phyloP scores from a whole-genome alignment of 2,888 invertebrate species.

The Lycia hirtaria region DNA sequence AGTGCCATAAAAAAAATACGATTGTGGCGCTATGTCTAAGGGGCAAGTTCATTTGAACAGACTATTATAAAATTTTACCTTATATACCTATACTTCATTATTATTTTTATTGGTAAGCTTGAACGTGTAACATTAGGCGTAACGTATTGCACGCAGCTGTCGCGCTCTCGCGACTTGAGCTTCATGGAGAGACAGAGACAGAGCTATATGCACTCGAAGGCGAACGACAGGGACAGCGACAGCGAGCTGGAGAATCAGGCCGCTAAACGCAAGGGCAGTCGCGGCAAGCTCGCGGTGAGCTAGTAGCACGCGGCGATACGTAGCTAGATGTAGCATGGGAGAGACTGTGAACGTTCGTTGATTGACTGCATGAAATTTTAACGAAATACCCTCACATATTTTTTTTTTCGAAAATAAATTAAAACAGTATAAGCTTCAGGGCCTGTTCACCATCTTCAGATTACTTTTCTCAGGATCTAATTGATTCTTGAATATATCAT shows the following conservation, averaged over 20 bases:
- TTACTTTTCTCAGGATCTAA: no score
- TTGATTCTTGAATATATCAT: no score
- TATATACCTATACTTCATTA: conserved; percentile 6
- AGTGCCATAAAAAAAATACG: no score
- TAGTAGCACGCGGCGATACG: conserved; percentile 77
- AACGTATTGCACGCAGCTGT: conserved; percentile 80
- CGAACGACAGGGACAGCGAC: conserved; percentile 91
- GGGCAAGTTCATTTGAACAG: no score
- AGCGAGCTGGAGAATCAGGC: conserved; percentile 90
- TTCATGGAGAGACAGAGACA: conserved; percentile 83
- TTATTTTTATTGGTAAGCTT: conserved; percentile 45
- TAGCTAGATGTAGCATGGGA: conserved; percentile 46
- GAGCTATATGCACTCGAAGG: conserved; percentile 82
- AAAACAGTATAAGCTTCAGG: background rate
- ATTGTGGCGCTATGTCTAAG: no score
- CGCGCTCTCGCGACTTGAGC: conserved; percentile 79
- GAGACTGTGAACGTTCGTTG: conserved; percentile 46
- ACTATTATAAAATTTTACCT: conserved; percentile 6
- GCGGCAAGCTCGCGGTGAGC: conserved; percentile 90
- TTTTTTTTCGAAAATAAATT: background rate
- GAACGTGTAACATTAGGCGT: conserved; percentile 54
- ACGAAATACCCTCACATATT: conserved; percentile 1
- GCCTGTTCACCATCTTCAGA: no score
- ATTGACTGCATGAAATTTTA: conserved; percentile 15
- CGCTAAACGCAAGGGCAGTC: conserved; percentile 84